Evolutionary conservation across 2,797 vertebrate species (phyloP), one percentile per base, ranked within the genome.

Genomic region (Coracias cyanogaster): DNA sequence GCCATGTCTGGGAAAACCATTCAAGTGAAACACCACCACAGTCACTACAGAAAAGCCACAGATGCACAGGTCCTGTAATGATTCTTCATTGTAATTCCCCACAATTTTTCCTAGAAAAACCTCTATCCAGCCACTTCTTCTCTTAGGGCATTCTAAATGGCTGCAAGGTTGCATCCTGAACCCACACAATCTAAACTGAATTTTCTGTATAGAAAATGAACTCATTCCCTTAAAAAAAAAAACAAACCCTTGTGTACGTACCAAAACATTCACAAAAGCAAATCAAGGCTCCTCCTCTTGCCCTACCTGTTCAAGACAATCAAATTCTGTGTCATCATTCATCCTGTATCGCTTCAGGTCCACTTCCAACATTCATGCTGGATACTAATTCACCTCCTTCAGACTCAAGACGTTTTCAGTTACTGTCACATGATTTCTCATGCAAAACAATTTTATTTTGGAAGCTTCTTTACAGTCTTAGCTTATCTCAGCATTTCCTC

Each of bases 61-160:
- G 16, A 6, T 0, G 0, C 1, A 21, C 4, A 26, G 35, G 17
- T 67, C 13, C 37, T 5, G 0, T 4, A 48, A 49, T 11, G 16
- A 78, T 15, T 43, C 37, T 60, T 65, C 39, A 13, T 5, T 64
- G 14, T 22, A 22, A 21, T 35, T 33, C 28, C n/a, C 49, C 28
- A 16, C 3, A 4, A 1, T 37, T 41, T 72, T n/a, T 28, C 33
- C 28, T 22, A 46, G 21, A 61, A 74, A 73, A 41, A 19, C 5
- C 3, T 51, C 8, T 14, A 10, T 18, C 45, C 0, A 2, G 22
- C 7, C 21, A 25, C 9, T 39, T 24, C 31, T 71, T 55, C 37
- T 79, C 39, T 55, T 29, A 7, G 2, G 3, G 1, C 2, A 54
- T 61, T 78, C 61, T 72, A 26, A 65, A 12, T 2, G 1, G 12